phyloP scores from a whole-genome alignment of 2,113 vertebrate species.

The Taxidea taxus region DNA sequence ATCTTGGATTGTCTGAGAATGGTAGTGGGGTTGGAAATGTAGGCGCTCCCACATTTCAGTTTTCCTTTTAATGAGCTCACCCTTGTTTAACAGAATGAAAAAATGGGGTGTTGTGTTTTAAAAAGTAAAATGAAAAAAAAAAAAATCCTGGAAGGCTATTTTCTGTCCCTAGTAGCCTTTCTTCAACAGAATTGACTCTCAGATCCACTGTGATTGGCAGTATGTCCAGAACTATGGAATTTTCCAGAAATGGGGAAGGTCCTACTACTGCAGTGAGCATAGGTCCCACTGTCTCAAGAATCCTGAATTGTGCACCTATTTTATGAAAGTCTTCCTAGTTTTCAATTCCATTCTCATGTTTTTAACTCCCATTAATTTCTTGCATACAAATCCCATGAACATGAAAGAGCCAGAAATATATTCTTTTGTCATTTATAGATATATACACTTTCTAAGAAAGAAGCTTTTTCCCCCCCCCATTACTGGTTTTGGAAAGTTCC shows the following conservation, averaged over 20 bases:
- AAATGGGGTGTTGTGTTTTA: conserved; percentile 14
- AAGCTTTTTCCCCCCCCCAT: not conserved
- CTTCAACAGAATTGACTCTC: not conserved
- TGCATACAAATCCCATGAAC: conserved; percentile 9
- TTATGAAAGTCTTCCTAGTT: conserved; percentile 5
- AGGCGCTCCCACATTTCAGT: not conserved
- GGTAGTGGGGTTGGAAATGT: not conserved
- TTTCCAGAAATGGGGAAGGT: not conserved
- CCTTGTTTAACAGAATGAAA: conserved; percentile 8
- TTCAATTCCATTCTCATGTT: not conserved
- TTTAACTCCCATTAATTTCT: conserved; percentile 18
- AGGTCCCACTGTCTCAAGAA: not conserved
- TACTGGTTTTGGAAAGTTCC: conserved; percentile 42
- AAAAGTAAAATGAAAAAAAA: conserved; percentile 55
- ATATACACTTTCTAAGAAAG: conserved; percentile 30
- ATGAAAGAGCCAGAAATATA: conserved; percentile 4
- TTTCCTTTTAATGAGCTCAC: conserved; percentile 4
- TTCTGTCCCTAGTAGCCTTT: conserved; percentile 21
- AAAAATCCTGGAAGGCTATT: conserved; percentile 38
- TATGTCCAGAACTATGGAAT: not conserved
- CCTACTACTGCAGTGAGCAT: not conserved
- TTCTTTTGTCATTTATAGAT: not conserved
- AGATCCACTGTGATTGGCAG: conserved; percentile 39
- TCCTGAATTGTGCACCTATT: not conserved
- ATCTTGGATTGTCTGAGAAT: not conserved